Conservation (phyloP, 1,140 invertebrate species). For the Sminthurinus signatus region DNA sequence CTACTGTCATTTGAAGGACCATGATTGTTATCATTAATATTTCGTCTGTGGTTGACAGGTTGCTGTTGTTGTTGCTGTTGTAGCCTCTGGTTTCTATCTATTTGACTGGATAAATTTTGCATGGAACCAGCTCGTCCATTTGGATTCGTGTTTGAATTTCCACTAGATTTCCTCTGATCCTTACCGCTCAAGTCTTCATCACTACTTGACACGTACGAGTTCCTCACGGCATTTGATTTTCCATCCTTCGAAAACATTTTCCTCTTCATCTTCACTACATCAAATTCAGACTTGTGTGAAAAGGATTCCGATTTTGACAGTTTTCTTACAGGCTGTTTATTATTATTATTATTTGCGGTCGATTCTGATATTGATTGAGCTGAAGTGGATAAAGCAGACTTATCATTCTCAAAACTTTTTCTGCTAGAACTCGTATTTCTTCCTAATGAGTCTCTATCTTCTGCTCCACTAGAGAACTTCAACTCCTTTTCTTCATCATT, state of each 20-base stretch:
- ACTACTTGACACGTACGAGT: conserved; percentile 24
- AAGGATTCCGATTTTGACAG: conserved; percentile 39
- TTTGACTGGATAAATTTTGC: conserved; percentile 30
- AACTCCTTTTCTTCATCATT: conserved; percentile 9
- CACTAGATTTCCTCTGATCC: not conserved
- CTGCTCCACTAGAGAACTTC: not conserved
- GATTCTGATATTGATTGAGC: not conserved
- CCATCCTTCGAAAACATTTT: conserved; percentile 10
- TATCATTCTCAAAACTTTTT: not conserved
- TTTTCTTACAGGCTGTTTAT: conserved; percentile 13
- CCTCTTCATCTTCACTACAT: conserved; percentile 30
- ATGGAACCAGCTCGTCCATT: conserved; percentile 18
- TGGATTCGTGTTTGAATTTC: not conserved
- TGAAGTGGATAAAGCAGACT: no score
- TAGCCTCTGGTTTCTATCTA: not conserved
- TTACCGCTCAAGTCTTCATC: conserved; percentile 23
- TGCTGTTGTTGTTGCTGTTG: not conserved
- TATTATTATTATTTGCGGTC: not conserved
- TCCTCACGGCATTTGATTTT: not conserved
- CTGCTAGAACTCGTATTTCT: not conserved
- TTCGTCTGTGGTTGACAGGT: conserved; percentile 4
- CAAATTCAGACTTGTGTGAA: conserved; percentile 36
- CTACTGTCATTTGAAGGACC: no score
- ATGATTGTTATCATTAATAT: no score
- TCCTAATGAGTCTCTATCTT: not conserved